These are phyloP conservation scores for Phrixothrix hirtus DNA, from an alignment of 2,888 invertebrate genomes.

Conservation along the genomic window DNA sequence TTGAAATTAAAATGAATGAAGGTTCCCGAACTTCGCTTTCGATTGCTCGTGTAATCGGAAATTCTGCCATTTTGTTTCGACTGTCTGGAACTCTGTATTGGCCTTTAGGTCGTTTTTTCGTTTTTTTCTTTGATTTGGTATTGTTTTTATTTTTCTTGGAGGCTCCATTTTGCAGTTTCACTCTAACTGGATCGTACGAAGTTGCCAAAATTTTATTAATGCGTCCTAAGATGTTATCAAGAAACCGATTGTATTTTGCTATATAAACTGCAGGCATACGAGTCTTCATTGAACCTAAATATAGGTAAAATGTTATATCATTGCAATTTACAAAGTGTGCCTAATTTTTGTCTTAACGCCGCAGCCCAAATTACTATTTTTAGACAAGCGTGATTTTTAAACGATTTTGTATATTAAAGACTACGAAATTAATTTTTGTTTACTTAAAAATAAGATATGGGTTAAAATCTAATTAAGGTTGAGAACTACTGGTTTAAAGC, in stretches of 20 bases:
- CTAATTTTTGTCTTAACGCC: too few species aligned
- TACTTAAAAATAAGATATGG: too few species aligned
- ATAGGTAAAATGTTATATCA: too few species aligned
- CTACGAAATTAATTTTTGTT: too few species aligned
- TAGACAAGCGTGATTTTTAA: too few species aligned
- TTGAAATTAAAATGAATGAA: constrained; percentile 51
- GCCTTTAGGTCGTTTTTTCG: constrained; percentile 25
- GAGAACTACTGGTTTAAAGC: too few species aligned
- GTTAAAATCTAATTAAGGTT: too few species aligned
- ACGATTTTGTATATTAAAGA: too few species aligned
- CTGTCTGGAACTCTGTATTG: constrained; percentile 22
- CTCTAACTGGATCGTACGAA: constrained; percentile 84
- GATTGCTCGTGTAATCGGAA: constrained; percentile 45
- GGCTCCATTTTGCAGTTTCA: constrained; percentile 65
- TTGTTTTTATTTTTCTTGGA: constrained; percentile 55
- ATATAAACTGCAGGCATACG: constrained; percentile 72
- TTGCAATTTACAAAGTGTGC: too few species aligned
- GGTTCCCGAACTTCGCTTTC: constrained; percentile 49
- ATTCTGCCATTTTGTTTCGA: constrained; percentile 51
- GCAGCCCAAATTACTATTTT: too few species aligned
- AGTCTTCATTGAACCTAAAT: constrained; percentile 32
- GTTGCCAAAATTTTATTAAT: constrained; percentile 79
- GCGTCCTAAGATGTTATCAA: constrained; percentile 78
- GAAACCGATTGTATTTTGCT: constrained; percentile 82
- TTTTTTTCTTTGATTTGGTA: constrained; percentile 32